Evolutionary conservation across 2,888 invertebrate species (phyloP).

Genomic region (Ariolimax columbianus): DNA sequence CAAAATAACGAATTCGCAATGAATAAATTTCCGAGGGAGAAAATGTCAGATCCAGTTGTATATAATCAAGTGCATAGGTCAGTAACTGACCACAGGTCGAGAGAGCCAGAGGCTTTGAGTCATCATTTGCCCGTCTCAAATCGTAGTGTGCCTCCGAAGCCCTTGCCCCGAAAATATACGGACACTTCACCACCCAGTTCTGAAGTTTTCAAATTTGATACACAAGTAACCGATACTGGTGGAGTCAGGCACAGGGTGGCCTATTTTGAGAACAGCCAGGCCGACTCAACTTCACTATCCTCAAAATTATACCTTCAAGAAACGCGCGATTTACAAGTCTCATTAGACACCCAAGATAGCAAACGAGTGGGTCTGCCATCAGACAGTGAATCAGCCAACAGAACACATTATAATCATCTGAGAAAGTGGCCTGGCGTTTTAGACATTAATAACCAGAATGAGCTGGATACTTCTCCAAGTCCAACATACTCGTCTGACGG

Average conservation of each 20-base stretch:
- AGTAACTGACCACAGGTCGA: not conserved
- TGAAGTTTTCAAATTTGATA: not conserved
- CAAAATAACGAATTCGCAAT: slow-evolving; percentile 68
- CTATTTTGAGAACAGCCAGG: not conserved
- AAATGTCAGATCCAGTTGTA: not conserved
- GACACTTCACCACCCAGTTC: not conserved
- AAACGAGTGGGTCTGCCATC: not conserved
- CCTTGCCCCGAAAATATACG: not conserved
- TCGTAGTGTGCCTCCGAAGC: not conserved
- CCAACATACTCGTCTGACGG: slow-evolving; percentile 57
- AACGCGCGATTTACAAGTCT: too few relatives aligned
- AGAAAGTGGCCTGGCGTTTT: slow-evolving; percentile 54
- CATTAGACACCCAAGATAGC: not conserved
- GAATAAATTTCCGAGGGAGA: slow-evolving; percentile 37
- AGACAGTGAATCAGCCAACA: not conserved
- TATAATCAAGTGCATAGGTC: not conserved
- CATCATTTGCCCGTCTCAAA: not conserved
- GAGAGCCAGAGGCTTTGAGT: slow-evolving; percentile 8
- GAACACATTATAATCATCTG: slow-evolving; percentile 52
- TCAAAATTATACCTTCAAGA: not conserved
- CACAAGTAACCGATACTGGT: not conserved
- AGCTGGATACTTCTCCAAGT: slow-evolving; percentile 42
- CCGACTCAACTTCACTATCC: too few relatives aligned
- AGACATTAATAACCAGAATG: slow-evolving; percentile 42
- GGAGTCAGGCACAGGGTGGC: too few relatives aligned